A percentile compares a stretch with the other conserved stretches of the same genome.
These are phyloP conservation scores for Pluvianellus socialis DNA, from an alignment of 2,113 vertebrate genomes.

Conservation along the genomic window DNA sequence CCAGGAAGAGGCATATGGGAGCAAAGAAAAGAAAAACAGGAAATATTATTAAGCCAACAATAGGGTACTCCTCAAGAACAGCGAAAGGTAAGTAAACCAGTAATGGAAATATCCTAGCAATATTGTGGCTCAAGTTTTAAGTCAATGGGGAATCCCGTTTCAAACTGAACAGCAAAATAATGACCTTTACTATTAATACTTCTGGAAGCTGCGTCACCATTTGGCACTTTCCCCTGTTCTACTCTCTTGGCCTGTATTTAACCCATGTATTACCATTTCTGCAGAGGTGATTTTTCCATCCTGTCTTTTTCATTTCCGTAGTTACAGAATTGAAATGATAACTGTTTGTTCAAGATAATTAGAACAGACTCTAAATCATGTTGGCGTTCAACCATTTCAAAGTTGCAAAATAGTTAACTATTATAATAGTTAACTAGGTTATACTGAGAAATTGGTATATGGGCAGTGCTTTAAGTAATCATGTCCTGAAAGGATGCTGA, in stretches of 20 bases:
- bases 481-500: neutral
- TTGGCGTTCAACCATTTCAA: neutral
- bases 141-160: neutral
- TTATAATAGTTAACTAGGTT: neutral
- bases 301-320: slow-evolving; percentile 20
- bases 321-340: slow-evolving; percentile 23
- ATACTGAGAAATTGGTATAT: neutral
- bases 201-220: neutral
- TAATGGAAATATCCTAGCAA: neutral
- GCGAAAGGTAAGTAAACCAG: neutral
- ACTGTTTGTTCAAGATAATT: slow-evolving; percentile 9
- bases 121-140: neutral
- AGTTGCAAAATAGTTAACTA: neutral
- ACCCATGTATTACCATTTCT: slow-evolving; percentile 37
- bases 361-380: neutral
- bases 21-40: neutral
- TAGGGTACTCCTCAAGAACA: neutral
- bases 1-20: neutral
- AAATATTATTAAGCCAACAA: neutral
- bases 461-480: neutral
- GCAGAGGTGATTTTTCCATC: neutral
- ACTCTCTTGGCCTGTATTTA: neutral
- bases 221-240: slow-evolving; percentile 20
- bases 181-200: neutral
- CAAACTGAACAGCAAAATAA: neutral